Evolutionary conservation across 2,113 vertebrate species (phyloP).

Genomic region (Gila orcuttii): DNA sequence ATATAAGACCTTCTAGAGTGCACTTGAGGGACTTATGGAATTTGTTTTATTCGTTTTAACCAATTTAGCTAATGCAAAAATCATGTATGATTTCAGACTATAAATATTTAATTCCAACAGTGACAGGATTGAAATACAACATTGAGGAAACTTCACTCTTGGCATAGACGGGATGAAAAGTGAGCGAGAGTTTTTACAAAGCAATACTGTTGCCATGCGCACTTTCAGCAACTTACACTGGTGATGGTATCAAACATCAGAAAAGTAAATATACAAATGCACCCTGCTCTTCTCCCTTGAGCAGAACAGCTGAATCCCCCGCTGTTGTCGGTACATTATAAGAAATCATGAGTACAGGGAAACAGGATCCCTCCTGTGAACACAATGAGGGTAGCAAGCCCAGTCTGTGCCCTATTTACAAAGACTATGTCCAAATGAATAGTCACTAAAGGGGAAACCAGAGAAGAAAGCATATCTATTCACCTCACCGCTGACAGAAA

Average conservation of each 20-base stretch:
- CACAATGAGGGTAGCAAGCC: constrained; percentile 3
- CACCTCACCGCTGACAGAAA: background rate
- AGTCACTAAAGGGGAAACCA: constrained; percentile 25
- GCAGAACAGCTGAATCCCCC: constrained; percentile 12
- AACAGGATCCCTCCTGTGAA: constrained; percentile 44
- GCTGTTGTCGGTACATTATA: background rate
- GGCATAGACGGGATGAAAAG: background rate
- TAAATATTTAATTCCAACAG: constrained; percentile 79
- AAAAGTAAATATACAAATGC: constrained; percentile 24
- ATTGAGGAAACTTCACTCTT: constrained; percentile 67
- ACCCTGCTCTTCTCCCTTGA: constrained; percentile 14
- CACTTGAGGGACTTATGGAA: constrained; percentile 58
- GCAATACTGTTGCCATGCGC: background rate
- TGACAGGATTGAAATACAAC: constrained; percentile 73
- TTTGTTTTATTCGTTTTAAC: constrained; percentile 75
- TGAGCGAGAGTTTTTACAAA: constrained; percentile 10
- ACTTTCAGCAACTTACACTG: background rate
- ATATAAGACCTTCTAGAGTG: constrained; percentile 35
- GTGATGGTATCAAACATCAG: constrained; percentile 18
- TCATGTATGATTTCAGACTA: constrained; percentile 73
- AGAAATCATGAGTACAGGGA: constrained; percentile 21
- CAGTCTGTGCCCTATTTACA: constrained; percentile 59
- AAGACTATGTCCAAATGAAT: constrained; percentile 56
- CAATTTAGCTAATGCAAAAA: constrained; percentile 81
- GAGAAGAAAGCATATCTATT: background rate